Evolutionary conservation across 1,140 invertebrate genomes (phyloP), one percentile per base, ranked within the genome.

Genomic region (Marisa cornuarietis): DNA sequence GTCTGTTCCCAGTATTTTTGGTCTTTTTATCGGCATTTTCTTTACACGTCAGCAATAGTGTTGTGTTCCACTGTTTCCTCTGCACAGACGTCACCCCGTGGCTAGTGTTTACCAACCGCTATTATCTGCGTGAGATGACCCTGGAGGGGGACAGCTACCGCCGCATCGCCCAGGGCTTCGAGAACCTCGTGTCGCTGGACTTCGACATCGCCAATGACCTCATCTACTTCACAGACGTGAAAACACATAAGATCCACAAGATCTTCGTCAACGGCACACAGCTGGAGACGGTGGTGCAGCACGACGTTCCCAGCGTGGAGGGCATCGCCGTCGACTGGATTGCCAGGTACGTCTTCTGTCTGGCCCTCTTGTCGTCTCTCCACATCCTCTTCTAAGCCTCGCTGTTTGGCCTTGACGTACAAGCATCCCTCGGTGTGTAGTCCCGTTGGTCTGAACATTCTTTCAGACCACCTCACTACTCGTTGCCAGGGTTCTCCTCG

Each of bases 291-390:
- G 94, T 99, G 0, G 95, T 99, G 18, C 93, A 96, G 71, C 97
- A 99, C 86, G 96, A 99, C 85, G 96, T 97, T 26, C 95, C 98
- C 85, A 97, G 97, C 18, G 92, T 98, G 22, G 98, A 99, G 93
- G 98, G 97, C n/a, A 94, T 99, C 24, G 95, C 97, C 0, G 93
- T 99, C 10, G 98, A 99, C 90, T 99, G 98, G 98, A 93, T 99
- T 51, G 97, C 95, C 11, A 89, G 88, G 90, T 91, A 83, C 49
- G 9, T 16, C 65, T 68, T 68, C 65, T 24, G 31, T 13, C 65
- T 58, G 54, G 11, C 54, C 54, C 54, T 18, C 54, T 7, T 18
- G 54, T 58, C 0, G 11, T 58, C 54, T 58, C 11, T 2, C 16
- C 54, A 14, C 11, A 58, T 7, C 54, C 54, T 58, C 54, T 7